Evolutionary conservation across 64 coral and sea anemone genomes (phyloP), one percentile per base, ranked within the genome.

Genomic region (Pocillopora verrucosa): DNA sequence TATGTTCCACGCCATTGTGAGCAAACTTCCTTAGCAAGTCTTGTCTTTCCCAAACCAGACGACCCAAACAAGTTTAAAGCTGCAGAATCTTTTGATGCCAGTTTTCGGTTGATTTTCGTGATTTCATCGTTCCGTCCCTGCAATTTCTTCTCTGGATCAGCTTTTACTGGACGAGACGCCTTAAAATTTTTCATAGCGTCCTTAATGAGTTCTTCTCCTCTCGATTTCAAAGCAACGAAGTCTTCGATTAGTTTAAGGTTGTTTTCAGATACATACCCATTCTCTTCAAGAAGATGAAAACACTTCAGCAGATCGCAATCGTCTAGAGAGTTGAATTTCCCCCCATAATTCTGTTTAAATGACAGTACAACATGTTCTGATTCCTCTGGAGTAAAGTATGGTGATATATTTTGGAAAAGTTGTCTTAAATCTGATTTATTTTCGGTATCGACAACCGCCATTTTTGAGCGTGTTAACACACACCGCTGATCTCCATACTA

Each of bases 31-130:
- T 85, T 70, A 2, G 82, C 82, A 72, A 85, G 63, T 9, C 37
- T 85, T 85, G 82, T 70, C 13, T 85, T 85, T 65, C 82, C 82
- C 2, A 85, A 36, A 56, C 82, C 82, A 12, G 36, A 63, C 1
- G 65, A 70, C 12, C 82, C 82, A n/a, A 56, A 65, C 64, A 85
- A 85, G 41, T 85, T 85, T 7, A 85, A 17, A 36, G 35, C 26
- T 6, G 57, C 13, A 13, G 24, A 3, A 1, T 2, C 5, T 61
- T 63, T 6, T 34, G 25, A 7, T 85, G 70, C 36, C 13, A 85
- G 82, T 13, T 14, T 85, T 85, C 25, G 4, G 36, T 19, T 85
- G 41, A 85, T 85, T 65, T 56, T 58, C 63, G 12, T 72, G 37
- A 85, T 24, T 24, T 85, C 82, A 2, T n/a, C 38, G 19, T 45